These are phyloP conservation scores for Lepidocyrtinus sp. DNA, from an alignment of 2,888 invertebrate genomes.

Conservation along the genomic window DNA sequence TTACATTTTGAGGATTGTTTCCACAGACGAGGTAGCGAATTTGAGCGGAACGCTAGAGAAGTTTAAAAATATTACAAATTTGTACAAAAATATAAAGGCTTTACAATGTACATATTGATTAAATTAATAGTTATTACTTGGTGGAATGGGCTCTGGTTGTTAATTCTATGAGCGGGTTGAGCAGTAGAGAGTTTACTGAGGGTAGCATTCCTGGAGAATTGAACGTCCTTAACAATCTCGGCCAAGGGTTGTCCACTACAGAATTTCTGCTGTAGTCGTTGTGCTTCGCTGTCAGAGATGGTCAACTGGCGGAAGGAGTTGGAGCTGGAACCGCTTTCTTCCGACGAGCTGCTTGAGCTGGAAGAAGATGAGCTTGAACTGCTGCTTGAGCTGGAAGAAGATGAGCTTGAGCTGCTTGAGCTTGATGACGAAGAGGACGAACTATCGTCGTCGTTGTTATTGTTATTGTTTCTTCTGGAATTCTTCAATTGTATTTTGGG, in stretches of 20 bases:
- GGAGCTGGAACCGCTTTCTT: not conserved
- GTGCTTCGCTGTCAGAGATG: constrained; percentile 41
- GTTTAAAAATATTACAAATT: not conserved
- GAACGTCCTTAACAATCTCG: constrained; percentile 35
- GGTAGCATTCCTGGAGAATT: constrained; percentile 43
- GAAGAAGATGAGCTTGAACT: constrained; percentile 27
- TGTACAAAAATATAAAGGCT: too few species aligned
- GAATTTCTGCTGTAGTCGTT: constrained; percentile 34
- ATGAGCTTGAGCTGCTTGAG: constrained; percentile 6
- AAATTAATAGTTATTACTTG: too few species aligned
- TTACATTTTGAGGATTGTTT: constrained; percentile 17
- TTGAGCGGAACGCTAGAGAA: constrained; percentile 33
- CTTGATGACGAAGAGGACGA: constrained; percentile 31
- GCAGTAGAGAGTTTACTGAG: constrained; percentile 37
- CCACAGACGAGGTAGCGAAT: constrained; percentile 39
- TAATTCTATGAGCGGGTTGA: constrained; percentile 36
- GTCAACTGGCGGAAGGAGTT: constrained; percentile 37
- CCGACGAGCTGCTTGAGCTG: constrained; percentile 20
- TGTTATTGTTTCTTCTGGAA: not conserved
- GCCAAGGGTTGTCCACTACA: constrained; percentile 41
- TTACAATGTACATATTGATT: too few species aligned
- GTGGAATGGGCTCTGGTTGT: constrained; percentile 51
- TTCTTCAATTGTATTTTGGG: too few species aligned
- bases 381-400: constrained; percentile 12
- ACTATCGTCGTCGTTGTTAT: not conserved